Conservation (phyloP, 2,888 invertebrate genomes). For the Automeris io region DNA sequence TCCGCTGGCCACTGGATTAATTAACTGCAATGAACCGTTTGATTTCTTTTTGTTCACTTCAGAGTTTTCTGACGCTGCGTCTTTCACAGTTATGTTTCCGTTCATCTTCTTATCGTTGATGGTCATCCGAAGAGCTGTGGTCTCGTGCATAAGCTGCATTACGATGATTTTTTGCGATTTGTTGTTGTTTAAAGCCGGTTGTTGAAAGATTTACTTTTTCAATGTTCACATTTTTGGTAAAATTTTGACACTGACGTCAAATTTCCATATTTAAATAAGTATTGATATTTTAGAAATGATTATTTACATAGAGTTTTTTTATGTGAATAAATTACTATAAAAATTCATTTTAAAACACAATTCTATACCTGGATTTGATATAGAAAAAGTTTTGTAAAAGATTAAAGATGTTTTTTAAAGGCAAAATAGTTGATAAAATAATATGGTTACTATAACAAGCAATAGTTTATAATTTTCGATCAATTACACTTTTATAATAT, state of each 20-base stretch:
- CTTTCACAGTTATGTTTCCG: conserved; percentile 26
- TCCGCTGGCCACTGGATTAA: conserved; percentile 69
- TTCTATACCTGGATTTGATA: no score
- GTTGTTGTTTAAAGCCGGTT: conserved; percentile 8
- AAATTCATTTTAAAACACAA: no score
- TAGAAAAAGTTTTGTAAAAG: no score
- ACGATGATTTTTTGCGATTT: conserved; percentile 16
- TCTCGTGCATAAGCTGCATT: conserved; percentile 60
- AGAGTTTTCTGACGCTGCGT: conserved; percentile 37
- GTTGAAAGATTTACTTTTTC: conserved; percentile 22
- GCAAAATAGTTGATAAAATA: no score
- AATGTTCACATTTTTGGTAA: conserved; percentile 48
- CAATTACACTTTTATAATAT: no score
- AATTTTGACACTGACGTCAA: conserved; percentile 43
- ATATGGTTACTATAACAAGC: no score
- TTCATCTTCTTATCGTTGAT: conserved; percentile 38
- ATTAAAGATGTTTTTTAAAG: no score
- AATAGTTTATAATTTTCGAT: no score
- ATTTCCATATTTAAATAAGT: conserved; percentile 47
- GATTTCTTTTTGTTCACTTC: conserved; percentile 59
- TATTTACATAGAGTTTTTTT: no score
- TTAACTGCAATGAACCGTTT: conserved; percentile 43
- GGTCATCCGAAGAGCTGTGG: conserved; percentile 31
- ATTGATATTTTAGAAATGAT: no score
- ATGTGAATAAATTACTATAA: no score